A percentile compares a stretch with the other conserved stretches of the same genome.
Evolutionary conservation across 2,888 invertebrate genomes (phyloP).

Genomic region (Aromia moschata): DNA sequence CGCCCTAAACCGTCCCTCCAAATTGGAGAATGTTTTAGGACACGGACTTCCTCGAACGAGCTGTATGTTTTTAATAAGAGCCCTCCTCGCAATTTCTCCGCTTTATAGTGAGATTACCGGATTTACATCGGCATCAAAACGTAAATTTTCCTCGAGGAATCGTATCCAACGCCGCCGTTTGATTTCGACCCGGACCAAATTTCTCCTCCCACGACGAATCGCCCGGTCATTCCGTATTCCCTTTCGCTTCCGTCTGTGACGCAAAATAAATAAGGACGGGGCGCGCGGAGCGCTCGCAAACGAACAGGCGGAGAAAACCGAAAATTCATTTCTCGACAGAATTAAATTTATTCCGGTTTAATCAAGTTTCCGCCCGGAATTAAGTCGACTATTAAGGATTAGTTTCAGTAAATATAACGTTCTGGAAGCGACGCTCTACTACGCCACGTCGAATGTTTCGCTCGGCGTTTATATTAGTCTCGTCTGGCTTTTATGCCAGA

Average conservation of each 20-base stretch:
- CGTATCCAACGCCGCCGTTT: too few relatives aligned
- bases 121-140: too few relatives aligned
- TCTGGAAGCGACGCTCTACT: neutral
- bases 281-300: neutral
- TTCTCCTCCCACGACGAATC: neutral
- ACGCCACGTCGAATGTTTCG: neutral
- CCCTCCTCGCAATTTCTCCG: too few relatives aligned
- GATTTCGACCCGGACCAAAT: neutral
- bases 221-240: neutral
- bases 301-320: neutral
- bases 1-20: too few relatives aligned
- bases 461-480: too few relatives aligned
- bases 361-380: neutral
- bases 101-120: too few relatives aligned
- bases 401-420: neutral
- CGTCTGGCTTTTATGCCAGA: too few relatives aligned
- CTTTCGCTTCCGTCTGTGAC: neutral
- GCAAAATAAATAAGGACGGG: neutral
- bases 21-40: too few relatives aligned
- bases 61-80: too few relatives aligned
- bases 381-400: slow-evolving; percentile 6
- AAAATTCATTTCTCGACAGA: slow-evolving; percentile 14
- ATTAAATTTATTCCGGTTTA: slow-evolving; percentile 18
- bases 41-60: too few relatives aligned
- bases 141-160: too few relatives aligned